phyloP scores from a whole-genome alignment of 2,113 vertebrate genomes.

The Pipra filicauda region DNA sequence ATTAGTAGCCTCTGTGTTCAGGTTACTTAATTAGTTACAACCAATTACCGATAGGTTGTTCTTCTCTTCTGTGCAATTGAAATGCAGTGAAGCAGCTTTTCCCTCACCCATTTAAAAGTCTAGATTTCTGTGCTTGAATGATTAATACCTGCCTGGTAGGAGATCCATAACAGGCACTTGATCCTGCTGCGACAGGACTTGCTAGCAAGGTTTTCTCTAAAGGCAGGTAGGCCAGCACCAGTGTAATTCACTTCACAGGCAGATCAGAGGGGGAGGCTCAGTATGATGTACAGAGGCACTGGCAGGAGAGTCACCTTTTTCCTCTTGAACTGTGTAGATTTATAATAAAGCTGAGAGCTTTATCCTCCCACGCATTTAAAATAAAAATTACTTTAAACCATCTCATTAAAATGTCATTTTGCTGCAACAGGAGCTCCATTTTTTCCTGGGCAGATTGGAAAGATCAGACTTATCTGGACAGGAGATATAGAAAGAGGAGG shows the following conservation, averaged over 20 bases:
- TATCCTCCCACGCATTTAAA: not conserved
- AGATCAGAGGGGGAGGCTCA: not conserved
- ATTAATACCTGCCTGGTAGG: not conserved
- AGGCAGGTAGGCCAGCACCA: not conserved
- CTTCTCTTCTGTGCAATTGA: not conserved
- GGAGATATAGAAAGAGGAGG: not conserved
- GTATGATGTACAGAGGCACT: not conserved
- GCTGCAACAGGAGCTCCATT: not conserved
- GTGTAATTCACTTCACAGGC: accelerated
- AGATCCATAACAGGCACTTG: not conserved
- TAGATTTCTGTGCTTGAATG: not conserved
- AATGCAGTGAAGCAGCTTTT: not conserved
- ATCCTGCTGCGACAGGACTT: not conserved
- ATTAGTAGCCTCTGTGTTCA: not conserved
- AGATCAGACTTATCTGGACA: not conserved
- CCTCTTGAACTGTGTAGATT: not conserved
- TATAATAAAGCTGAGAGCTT: not conserved
- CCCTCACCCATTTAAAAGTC: not conserved
- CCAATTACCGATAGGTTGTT: not conserved
- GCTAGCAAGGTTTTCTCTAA: not conserved
- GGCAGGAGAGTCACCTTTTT: not conserved
- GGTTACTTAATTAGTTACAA: constrained; percentile 31
- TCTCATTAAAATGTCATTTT: not conserved
- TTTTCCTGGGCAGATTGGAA: not conserved
- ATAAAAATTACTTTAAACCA: not conserved